phyloP scores from a whole-genome alignment of 2,797 vertebrate species.

The Characodon lateralis region DNA sequence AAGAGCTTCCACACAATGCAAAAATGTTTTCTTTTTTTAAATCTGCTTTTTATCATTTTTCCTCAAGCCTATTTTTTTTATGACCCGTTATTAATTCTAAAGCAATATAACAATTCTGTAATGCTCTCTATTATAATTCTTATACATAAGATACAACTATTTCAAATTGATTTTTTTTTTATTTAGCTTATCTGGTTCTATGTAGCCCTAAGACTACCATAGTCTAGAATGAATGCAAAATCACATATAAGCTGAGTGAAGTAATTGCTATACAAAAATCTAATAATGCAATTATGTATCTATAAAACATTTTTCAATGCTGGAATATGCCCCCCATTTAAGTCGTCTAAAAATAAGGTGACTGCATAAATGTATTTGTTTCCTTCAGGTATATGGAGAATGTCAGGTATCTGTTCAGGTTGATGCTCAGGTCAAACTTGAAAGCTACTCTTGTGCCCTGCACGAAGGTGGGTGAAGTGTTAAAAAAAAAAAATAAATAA shows the following conservation, averaged over 20 bases:
- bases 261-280: background rate
- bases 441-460: conserved; percentile 67
- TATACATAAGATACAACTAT: background rate
- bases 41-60: background rate
- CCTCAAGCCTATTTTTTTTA: background rate
- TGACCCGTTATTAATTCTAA: background rate
- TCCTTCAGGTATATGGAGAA: conserved; percentile 71
- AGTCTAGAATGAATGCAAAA: background rate
- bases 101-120: background rate
- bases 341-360: background rate
- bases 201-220: background rate
- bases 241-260: background rate
- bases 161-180: background rate
- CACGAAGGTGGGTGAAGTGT: conserved; percentile 61
- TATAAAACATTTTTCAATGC: background rate
- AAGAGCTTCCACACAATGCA: background rate
- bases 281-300: background rate
- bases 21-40: background rate
- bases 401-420: conserved; percentile 60
- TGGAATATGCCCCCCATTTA: background rate
- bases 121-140: too few relatives aligned
- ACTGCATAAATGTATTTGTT: conserved; percentile 7
- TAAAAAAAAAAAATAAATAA: background rate
- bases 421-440: conserved; percentile 52
- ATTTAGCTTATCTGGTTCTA: background rate